Evolutionary conservation across 2,888 invertebrate species (phyloP).

Genomic region (Orthonychiurus folsomi): DNA sequence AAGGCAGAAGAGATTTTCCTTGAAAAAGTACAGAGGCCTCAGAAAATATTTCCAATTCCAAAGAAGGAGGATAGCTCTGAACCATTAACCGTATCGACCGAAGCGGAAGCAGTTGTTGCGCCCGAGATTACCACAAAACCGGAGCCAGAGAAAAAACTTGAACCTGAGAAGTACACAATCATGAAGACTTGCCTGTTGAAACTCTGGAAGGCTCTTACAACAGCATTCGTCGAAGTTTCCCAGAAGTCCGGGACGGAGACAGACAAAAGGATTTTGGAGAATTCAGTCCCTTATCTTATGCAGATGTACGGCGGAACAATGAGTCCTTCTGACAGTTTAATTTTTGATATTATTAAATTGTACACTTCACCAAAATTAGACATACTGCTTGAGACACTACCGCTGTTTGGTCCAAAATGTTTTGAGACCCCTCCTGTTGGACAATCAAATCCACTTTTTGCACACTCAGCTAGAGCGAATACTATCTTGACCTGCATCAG

Average conservation of each 20-base stretch:
- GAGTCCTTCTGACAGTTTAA: background rate
- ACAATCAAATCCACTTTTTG: conserved; percentile 33
- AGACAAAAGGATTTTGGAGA: background rate
- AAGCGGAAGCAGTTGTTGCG: no score
- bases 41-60: background rate
- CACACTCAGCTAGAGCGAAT: conserved; percentile 35
- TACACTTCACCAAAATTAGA: background rate
- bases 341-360: conserved; percentile 6
- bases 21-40: background rate
- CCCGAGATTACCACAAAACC: background rate
- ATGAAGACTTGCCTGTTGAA: background rate
- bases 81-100: no score
- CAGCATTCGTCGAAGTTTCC: background rate
- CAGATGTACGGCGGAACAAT: conserved; percentile 6
- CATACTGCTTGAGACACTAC: conserved; percentile 21
- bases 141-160: background rate
- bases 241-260: background rate
- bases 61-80: background rate
- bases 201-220: background rate
- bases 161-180: background rate
- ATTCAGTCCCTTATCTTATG: conserved; percentile 2
- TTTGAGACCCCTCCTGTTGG: conserved; percentile 16
- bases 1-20: background rate
- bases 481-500: conserved; percentile 21
- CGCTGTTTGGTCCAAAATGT: conserved; percentile 36